A percentile compares a stretch with the other conserved stretches of the same genome.
Evolutionary conservation across 2,888 invertebrate genomes (phyloP).

Genomic region (Elegia similella): DNA sequence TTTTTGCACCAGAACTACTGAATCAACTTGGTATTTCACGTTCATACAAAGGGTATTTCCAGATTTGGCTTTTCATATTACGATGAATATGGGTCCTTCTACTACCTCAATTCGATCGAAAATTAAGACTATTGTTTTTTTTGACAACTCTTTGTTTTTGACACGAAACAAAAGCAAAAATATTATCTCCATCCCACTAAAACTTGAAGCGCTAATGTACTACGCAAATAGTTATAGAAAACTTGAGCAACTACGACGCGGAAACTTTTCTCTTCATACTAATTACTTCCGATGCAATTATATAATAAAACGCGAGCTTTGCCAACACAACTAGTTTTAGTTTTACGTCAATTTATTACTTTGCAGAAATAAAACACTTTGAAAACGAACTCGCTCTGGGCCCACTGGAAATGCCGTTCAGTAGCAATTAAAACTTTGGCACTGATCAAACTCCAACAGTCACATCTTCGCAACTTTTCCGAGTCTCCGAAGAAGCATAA

Average conservation of each 20-base stretch:
- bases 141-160: not conserved
- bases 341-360: constrained; percentile 41
- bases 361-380: constrained; percentile 55
- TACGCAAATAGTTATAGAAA: constrained; percentile 7
- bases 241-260: constrained; percentile 2
- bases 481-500: constrained; percentile 43
- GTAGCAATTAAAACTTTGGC: constrained; percentile 75
- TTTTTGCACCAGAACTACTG: too few relatives aligned
- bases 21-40: too few relatives aligned
- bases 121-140: not conserved
- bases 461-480: constrained; percentile 60
- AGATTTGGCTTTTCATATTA: too few relatives aligned
- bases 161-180: not conserved
- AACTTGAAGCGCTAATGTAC: constrained; percentile 1
- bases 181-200: not conserved
- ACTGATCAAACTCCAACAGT: constrained; percentile 73
- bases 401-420: constrained; percentile 62
- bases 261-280: constrained; percentile 12
- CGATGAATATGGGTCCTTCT: too few relatives aligned
- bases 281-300: constrained; percentile 17
- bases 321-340: constrained; percentile 12
- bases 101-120: too few relatives aligned
- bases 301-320: constrained; percentile 14
- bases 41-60: too few relatives aligned
- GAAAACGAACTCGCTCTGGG: constrained; percentile 45